phyloP scores from a whole-genome alignment of 2,113 vertebrate species.

The Gallinago undulata region DNA sequence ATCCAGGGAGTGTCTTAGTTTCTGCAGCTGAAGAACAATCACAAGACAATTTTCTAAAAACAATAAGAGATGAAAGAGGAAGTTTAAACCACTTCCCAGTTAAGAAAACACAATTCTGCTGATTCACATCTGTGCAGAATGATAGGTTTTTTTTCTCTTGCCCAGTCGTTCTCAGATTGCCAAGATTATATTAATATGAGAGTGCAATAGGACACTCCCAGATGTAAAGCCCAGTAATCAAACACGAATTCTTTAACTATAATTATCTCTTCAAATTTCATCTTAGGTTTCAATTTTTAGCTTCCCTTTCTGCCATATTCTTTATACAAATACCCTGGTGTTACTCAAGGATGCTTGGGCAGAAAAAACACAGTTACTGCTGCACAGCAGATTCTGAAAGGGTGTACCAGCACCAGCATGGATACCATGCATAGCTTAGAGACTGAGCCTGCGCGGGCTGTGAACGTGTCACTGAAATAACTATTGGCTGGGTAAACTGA shows the following conservation, averaged over 20 bases:
- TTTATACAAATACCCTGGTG: neutral
- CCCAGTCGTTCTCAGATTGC: neutral
- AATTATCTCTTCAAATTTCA: constrained; percentile 48
- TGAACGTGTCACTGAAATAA: neutral
- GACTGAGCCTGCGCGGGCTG: neutral
- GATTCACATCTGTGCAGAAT: constrained; percentile 66
- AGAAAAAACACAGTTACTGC: neutral
- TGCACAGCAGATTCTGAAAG: neutral
- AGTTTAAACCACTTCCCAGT: constrained; percentile 70
- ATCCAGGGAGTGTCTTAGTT: constrained; percentile 42
- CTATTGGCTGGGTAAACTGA: neutral
- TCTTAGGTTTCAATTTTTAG: constrained; percentile 20
- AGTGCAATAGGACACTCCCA: constrained; percentile 19
- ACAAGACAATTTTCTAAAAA: constrained; percentile 73
- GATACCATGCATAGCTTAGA: neutral
- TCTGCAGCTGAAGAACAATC: constrained; percentile 64
- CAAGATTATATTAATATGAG: constrained; percentile 27
- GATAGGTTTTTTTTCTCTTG: constrained; percentile 30
- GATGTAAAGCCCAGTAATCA: constrained; percentile 28
- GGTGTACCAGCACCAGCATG: accelerated
- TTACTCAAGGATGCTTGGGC: neutral
- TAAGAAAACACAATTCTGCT: constrained; percentile 65
- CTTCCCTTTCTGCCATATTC: neutral
- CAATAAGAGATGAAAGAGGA: constrained; percentile 71
- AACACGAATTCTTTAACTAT: constrained; percentile 30